Base-by-base conservation (phyloP, 2,113 vertebrate species). In the Leucoraja erinaceus region DNA sequence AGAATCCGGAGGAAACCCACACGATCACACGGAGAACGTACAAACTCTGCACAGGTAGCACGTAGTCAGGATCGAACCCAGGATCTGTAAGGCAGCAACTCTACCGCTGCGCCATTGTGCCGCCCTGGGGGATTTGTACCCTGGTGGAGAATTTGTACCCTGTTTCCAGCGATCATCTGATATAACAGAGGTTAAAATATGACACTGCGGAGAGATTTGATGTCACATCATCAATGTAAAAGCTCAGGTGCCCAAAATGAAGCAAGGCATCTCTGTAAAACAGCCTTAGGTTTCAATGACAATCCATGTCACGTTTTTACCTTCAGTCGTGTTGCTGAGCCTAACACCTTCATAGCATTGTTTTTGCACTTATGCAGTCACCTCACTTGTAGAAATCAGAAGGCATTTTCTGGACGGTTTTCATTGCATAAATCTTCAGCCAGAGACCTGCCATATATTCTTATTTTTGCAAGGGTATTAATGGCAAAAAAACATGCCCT, bases 401-500 rank as follows among this genome's bases (percentile, higher is more conserved):
- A 47, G 31, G 25, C 6, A 72, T 91, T 91, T 20, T 38, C 16
- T 8, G 12, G 38, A 70, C 66, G 5, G 16, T 4, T 38, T 70
- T 68, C 31, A 68, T 5, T 31, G 59, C 28, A 14, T 88, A 88
- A 91, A 47, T 74, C 90, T 91, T 91, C 47, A 28, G 18, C 90
- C 5, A 16, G 63, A 74, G 68, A 47, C 16, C 2, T 91, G 88
- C 33, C 22, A 91, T 72, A 91, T 47, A 68, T 68, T 63, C 63
- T 68, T 91, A 72, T 47, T 91, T 72, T 38, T 91, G 90, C 11
- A 28, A 18, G 68, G 90, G 68, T 91, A 74, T 74, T 91, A 91
- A 74, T 91, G 38, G 66, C 90, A 91, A 25, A 28, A 38, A 91
- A 72, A 91, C 90, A 72, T 91, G 66, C 18, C 90, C 90, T 25